Percentiles rank a stretch among this genome's conserved stretches.
phyloP scores from a whole-genome alignment of 2,797 vertebrate species.

The Protosalanx chinensis region DNA sequence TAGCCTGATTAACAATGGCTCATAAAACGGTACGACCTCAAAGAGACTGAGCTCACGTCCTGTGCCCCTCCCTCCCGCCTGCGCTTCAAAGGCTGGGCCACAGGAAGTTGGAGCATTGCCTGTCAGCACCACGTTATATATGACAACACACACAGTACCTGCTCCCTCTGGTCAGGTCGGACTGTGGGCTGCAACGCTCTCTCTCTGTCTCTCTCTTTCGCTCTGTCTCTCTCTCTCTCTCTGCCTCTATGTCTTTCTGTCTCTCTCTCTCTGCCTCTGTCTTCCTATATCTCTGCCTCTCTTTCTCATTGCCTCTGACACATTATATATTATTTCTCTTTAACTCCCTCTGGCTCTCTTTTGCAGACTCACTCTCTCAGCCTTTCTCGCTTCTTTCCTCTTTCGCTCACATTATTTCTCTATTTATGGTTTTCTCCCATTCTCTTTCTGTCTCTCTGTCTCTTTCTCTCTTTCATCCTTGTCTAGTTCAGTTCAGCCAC shows the following conservation, averaged over 20 bases:
- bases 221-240: no score
- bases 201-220: no score
- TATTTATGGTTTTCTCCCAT: neutral
- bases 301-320: no score
- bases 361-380: neutral
- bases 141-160: no score
- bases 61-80: slow-evolving; percentile 2
- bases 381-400: neutral
- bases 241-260: no score
- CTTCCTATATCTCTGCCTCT: no score
- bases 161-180: no score
- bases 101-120: neutral
- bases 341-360: neutral
- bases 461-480: neutral
- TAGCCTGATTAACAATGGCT: slow-evolving; percentile 15
- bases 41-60: slow-evolving; percentile 10
- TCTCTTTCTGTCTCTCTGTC: neutral
- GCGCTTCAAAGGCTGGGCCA: neutral
- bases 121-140: no score
- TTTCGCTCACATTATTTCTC: neutral
- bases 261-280: no score
- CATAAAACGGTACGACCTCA: slow-evolving; percentile 14
- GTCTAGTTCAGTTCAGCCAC: neutral
- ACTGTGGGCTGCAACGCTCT: no score
- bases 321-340: no score